Conservation (phyloP, 1,140 invertebrate genomes). For the Nasonia longicornis region DNA sequence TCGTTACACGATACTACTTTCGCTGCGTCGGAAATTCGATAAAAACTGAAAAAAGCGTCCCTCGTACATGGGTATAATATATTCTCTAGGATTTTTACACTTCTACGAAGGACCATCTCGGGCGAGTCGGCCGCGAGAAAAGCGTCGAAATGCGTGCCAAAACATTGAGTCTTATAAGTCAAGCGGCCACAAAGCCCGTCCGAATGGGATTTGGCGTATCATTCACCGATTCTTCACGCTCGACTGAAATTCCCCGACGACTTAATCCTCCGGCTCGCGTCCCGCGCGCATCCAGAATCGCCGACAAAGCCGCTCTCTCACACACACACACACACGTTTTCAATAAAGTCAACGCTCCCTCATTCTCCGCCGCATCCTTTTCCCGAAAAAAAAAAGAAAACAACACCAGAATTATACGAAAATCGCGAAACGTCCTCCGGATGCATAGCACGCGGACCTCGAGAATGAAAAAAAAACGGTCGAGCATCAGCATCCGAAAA, state of each 20-base stretch:
- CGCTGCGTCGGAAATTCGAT: too few relatives aligned
- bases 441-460: background rate
- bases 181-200: background rate
- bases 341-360: background rate
- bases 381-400: too few relatives aligned
- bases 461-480: background rate
- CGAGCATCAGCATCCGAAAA: background rate
- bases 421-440: background rate
- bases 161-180: slow-evolving; percentile 8
- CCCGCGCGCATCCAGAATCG: background rate
- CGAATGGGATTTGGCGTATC: slow-evolving; percentile 7
- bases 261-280: background rate
- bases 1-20: background rate
- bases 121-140: background rate
- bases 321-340: background rate
- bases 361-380: too few relatives aligned
- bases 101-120: background rate
- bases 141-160: background rate
- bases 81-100: too few relatives aligned
- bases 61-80: too few relatives aligned
- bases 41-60: too few relatives aligned
- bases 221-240: slow-evolving; percentile 7
- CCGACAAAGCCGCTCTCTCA: background rate
- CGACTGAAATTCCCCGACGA: background rate
- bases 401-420: too few relatives aligned